Evolutionary conservation across 2,888 invertebrate genomes (phyloP).

Genomic region (Beris morrisii): DNA sequence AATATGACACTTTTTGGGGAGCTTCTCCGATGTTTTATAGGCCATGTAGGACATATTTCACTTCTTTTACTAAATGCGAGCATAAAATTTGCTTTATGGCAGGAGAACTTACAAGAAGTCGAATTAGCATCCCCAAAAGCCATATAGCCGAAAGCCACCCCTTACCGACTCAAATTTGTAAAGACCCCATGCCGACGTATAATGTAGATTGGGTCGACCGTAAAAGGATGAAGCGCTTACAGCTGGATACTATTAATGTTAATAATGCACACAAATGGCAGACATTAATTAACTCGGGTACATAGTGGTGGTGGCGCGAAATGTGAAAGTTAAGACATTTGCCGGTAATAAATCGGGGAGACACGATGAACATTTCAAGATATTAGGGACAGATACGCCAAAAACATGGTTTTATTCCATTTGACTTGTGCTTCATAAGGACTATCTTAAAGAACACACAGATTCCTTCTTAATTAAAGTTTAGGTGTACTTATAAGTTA

Average conservation of each 20-base stretch:
- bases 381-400: neutral
- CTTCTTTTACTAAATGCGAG: conserved; percentile 6
- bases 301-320: conserved; percentile 8
- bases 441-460: no score
- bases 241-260: conserved; percentile 29
- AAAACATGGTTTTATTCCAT: no score
- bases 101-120: conserved; percentile 16
- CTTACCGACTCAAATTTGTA: neutral
- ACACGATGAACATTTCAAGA: conserved; percentile 11
- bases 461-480: no score
- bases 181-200: no score
- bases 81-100: conserved; percentile 20
- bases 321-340: conserved; percentile 22
- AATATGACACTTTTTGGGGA: conserved; percentile 17
- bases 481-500: no score
- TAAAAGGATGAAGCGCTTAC: conserved; percentile 32
- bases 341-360: conserved; percentile 22
- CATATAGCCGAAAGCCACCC: neutral
- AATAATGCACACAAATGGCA: conserved; percentile 38
- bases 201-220: neutral
- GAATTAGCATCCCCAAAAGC: conserved; percentile 14
- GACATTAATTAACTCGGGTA: conserved; percentile 36
- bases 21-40: neutral
- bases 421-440: no score
- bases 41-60: conserved; percentile 5